phyloP scores from a whole-genome alignment of 2,888 invertebrate genomes.

The Athalia cordata region DNA sequence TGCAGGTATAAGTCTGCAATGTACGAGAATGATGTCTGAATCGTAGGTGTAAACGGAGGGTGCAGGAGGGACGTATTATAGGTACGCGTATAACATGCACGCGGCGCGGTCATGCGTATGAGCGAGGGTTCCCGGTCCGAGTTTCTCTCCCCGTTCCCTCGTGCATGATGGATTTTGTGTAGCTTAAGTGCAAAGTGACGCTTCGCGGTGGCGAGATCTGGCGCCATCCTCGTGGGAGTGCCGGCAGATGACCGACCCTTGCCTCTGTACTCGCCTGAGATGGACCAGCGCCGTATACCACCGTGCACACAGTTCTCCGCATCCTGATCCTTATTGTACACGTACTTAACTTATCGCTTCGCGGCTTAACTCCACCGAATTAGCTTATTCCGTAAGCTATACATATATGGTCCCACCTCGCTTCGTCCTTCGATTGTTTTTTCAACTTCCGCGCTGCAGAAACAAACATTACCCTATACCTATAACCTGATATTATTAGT shows the following conservation, averaged over 20 bases:
- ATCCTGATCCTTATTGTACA: conserved; percentile 63
- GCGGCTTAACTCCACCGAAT: conserved; percentile 64
- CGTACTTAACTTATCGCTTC: conserved; percentile 71
- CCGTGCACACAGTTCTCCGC: conserved; percentile 48
- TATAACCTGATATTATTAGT: no score
- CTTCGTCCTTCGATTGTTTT: conserved; percentile 1
- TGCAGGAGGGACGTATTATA: no score
- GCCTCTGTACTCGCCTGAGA: conserved; percentile 49
- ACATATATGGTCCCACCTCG: neutral
- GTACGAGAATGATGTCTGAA: no score
- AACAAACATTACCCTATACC: no score
- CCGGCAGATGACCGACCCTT: conserved; percentile 61
- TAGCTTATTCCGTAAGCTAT: conserved; percentile 29
- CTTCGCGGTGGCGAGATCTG: conserved; percentile 65
- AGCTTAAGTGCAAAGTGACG: conserved; percentile 69
- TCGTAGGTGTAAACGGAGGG: no score
- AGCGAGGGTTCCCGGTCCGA: no score
- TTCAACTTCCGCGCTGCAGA: neutral
- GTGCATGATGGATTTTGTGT: conserved; percentile 43
- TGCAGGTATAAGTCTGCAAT: no score
- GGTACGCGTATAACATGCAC: no score
- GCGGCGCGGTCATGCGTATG: no score
- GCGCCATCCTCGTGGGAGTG: conserved; percentile 70
- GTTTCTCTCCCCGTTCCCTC: neutral
- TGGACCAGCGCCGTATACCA: conserved; percentile 44